These are phyloP conservation scores for Anthrax anthrax DNA, from an alignment of 2,888 invertebrate species.

Conservation along the genomic window DNA sequence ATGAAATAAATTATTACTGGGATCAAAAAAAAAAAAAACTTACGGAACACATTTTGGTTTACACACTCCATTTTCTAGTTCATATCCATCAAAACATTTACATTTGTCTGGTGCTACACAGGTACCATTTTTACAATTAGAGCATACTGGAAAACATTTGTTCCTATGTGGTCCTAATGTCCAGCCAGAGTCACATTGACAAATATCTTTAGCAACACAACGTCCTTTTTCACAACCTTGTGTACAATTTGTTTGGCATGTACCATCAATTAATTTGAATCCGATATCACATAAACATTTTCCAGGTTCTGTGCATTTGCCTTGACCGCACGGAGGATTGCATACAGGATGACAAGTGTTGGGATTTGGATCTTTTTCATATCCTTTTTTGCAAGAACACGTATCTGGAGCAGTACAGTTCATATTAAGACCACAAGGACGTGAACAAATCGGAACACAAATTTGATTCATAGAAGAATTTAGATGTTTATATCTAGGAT, in stretches of 20 bases:
- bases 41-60: constrained; percentile 23
- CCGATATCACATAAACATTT: constrained; percentile 21
- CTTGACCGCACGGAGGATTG: constrained; percentile 28
- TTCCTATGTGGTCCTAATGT: background rate
- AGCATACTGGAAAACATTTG: constrained; percentile 7
- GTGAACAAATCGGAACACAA: constrained; percentile 44
- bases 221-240: constrained; percentile 1
- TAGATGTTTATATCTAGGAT: constrained; percentile 40
- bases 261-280: constrained; percentile 6
- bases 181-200: constrained; percentile 1
- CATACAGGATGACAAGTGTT: constrained; percentile 24
- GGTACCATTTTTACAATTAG: constrained; percentile 17
- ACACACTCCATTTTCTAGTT: constrained; percentile 30
- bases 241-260: constrained; percentile 9
- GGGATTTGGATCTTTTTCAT: constrained; percentile 10
- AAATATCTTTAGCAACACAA: background rate
- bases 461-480: constrained; percentile 35
- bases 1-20: too few species aligned
- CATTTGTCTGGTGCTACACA: constrained; percentile 22
- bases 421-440: constrained; percentile 24
- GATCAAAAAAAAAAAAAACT: too few species aligned
- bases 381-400: constrained; percentile 30
- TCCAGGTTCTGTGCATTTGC: constrained; percentile 29
- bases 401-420: constrained; percentile 26
- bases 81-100: constrained; percentile 20